phyloP scores from a whole-genome alignment of 2,797 vertebrate genomes.

The Hippoglossus hippoglossus region DNA sequence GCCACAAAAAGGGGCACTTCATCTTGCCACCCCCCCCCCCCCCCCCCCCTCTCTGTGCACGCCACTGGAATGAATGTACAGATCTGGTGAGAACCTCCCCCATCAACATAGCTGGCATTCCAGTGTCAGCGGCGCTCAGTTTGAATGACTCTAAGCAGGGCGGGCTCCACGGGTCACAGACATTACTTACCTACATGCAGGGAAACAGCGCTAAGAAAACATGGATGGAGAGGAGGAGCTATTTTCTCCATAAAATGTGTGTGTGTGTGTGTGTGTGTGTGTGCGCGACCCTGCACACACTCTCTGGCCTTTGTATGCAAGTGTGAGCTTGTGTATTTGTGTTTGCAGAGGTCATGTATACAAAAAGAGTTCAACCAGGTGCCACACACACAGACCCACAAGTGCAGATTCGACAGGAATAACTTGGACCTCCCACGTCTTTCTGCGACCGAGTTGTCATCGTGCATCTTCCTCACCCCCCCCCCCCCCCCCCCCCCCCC shows the following conservation, averaged over 20 bases:
- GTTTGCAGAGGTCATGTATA: constrained; percentile 74
- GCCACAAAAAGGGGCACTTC: constrained; percentile 2
- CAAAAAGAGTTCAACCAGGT: constrained; percentile 75
- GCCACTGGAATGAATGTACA: constrained; percentile 54
- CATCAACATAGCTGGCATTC: constrained; percentile 76
- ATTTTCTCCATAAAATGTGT: constrained; percentile 36
- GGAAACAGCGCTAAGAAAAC: constrained; percentile 70
- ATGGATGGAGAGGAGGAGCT: constrained; percentile 42
- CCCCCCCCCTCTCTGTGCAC: constrained; percentile 13
- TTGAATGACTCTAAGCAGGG: constrained; percentile 75
- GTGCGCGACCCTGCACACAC: constrained; percentile 26
- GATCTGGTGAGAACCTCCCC: constrained; percentile 55
- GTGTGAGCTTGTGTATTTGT: constrained; percentile 77
- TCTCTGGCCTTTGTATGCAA: constrained; percentile 51
- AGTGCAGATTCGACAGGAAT: constrained; percentile 63
- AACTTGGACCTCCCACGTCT: constrained; percentile 73
- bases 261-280: constrained; percentile 8
- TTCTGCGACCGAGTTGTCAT: constrained; percentile 47
- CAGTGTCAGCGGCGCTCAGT: constrained; percentile 73
- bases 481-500: constrained; percentile 15
- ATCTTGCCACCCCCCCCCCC: background rate
- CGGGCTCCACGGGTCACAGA: constrained; percentile 68
- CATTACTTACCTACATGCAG: constrained; percentile 69
- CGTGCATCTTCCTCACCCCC: constrained; percentile 56
- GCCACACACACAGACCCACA: constrained; percentile 70